Evolutionary conservation across 2,797 vertebrate genomes (phyloP), one percentile per base, ranked within the genome.

Genomic region (Xyrichtys novacula): DNA sequence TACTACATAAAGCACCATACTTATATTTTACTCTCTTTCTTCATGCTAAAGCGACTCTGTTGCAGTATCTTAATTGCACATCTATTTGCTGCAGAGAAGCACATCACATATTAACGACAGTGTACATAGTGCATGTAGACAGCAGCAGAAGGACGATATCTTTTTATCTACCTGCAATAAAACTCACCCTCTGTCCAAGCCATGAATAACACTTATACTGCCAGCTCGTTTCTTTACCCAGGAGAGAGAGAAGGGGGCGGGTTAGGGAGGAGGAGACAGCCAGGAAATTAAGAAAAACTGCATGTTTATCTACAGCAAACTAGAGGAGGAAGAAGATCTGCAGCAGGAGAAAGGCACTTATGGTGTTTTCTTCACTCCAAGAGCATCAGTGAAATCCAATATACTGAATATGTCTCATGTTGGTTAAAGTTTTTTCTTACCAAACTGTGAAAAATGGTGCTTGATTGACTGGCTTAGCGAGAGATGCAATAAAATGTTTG

Each of bases 141-240:
- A 75, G 85, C 75, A 83, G 83, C 86, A 89, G 86, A 87, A 87
- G 90, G 87, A 85, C 84, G 49, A 79, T 88, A 89, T 89, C 73
- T 88, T 89, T 89, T 91, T 88, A 87, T 88, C 82, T 89, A 76
- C 81, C 80, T 80, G 83, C 81, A 75, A 63, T 88, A 88, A 89
- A 90, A 86, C 77, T 83, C 88, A 80, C 83, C 85, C 85, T 88
- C 87, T 89, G 86, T 88, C 83, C 76, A 78, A 72, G 77, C 82
- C 76, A 80, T 91, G 85, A 86, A 89, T 86, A 88, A 87, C 80
- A 81, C 85, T 86, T 86, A 87, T 82, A 77, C 69, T 83, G 76
- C 80, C 60, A 65, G 57, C 75, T 83, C 54, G 32, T 78, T 81
- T 50, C 69, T 78, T 74, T 47, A 68, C 80, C 80, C 68, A 40